Conservation (phyloP, 2,888 invertebrate genomes). For the Caenorhabditis auriculariae region DNA sequence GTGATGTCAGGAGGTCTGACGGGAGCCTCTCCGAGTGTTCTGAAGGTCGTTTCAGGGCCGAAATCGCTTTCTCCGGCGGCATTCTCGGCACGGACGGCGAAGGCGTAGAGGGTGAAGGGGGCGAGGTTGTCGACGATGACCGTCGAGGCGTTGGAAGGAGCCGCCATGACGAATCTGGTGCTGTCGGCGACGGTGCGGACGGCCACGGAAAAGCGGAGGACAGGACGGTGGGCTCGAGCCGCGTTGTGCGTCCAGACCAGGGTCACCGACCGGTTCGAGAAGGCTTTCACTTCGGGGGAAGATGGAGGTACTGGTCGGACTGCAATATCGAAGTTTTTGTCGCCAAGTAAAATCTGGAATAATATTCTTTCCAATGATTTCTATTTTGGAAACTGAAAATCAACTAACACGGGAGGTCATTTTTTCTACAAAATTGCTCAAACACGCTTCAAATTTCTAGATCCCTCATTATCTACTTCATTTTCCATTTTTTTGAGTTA, state of each 20-base stretch:
- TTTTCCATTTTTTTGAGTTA: no score
- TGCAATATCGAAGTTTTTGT: no score
- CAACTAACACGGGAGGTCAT: no score
- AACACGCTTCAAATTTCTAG: no score
- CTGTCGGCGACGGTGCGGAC: conserved; percentile 23
- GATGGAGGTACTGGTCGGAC: conserved; percentile 58
- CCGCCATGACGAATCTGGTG: conserved; percentile 43
- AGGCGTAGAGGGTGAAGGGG: conserved; percentile 40
- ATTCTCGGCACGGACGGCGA: conserved; percentile 57
- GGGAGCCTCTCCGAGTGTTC: conserved; percentile 55
- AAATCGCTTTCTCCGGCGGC: conserved; percentile 57
- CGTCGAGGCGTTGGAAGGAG: conserved; percentile 48
- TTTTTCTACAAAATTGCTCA: no score
- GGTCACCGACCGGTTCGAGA: conserved; percentile 53
- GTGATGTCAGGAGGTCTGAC: conserved; percentile 37
- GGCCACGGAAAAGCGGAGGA: conserved; percentile 21
- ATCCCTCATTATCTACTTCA: no score
- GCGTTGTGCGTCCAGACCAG: conserved; percentile 54
- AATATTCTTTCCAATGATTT: no score
- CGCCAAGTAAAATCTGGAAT: no score
- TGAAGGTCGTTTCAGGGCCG: conserved; percentile 51
- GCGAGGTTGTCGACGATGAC: conserved; percentile 48
- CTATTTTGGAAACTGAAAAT: no score
- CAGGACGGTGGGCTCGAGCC: conserved; percentile 47
- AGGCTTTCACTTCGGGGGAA: conserved; percentile 48